These are phyloP conservation scores for Thera obeliscata DNA, from an alignment of 2,888 invertebrate species.

Conservation along the genomic window DNA sequence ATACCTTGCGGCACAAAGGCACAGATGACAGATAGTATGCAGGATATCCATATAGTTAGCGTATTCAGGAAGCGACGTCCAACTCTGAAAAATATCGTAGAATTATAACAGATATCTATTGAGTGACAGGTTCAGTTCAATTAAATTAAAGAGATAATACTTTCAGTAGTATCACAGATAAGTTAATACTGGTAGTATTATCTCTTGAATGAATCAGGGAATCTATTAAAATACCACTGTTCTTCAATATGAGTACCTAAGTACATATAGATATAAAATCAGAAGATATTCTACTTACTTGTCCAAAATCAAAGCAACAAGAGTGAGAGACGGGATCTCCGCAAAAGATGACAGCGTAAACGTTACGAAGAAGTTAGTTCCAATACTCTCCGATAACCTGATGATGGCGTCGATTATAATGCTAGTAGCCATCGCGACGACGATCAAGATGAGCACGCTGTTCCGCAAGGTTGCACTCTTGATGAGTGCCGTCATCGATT, in stretches of 20 bases:
- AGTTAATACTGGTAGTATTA: too few species aligned
- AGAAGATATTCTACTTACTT: constrained; percentile 33
- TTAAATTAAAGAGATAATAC: too few species aligned
- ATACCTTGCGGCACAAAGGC: constrained; percentile 58
- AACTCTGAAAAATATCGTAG: constrained; percentile 45
- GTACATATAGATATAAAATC: neutral
- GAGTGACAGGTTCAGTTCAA: too few species aligned
- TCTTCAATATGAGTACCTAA: too few species aligned
- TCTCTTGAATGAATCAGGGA: too few species aligned
- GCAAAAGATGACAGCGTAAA: constrained; percentile 62
- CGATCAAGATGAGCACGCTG: constrained; percentile 50
- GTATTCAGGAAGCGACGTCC: constrained; percentile 57
- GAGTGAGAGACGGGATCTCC: constrained; percentile 55
- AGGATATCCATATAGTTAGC: constrained; percentile 50
- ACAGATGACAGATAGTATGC: constrained; percentile 49
- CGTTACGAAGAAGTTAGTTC: constrained; percentile 63
- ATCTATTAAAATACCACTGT: too few species aligned
- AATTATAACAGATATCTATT: too few species aligned
- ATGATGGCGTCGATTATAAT: constrained; percentile 62
- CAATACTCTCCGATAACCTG: constrained; percentile 65
- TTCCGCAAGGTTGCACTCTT: constrained; percentile 50
- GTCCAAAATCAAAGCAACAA: constrained; percentile 45
- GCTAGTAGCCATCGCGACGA: constrained; percentile 55
- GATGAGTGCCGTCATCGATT: constrained; percentile 51
- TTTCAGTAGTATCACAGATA: too few species aligned